Evolutionary conservation across 2,888 invertebrate species (phyloP), one percentile per base, ranked within the genome.

Genomic region (Abscondita cerata): DNA sequence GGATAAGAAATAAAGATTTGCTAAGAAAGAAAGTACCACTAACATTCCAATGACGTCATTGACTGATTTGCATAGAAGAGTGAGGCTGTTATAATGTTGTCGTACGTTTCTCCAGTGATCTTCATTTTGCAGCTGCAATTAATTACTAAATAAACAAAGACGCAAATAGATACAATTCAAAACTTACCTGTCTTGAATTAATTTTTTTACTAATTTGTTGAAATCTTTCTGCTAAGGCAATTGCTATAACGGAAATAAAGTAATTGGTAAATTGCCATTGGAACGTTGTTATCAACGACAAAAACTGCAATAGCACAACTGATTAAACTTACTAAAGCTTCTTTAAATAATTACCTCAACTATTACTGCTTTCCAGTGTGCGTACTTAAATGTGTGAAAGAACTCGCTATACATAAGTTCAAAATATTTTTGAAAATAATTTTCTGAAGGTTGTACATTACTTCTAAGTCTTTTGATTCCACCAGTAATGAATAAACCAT

Each of bases 231-330:
- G 62, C 53, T 48, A 66, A 33, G n/a, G 62, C 60, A 12, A 47
- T 25, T 12, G 68, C 60, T n/a, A 64, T 16, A 5, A 66, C 15
- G 12, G 62, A 52, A 9, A 66, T 41, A 12, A 65, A 46, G 5
- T 56, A 50, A 57, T 66, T 57, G n/a, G 54, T 25, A 55, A 60
- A 68, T 46, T 68, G 68, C 68, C 68, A 68, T 6, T 51, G 38
- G 38, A 60, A 60, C 12, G 56, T 56, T 13, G 52, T 55, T 4
- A 53, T 34, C 36, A 67, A 12, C 19, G 31, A 40, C 44, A 57
- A 34, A 55, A 59, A 51, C 66, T 66, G 16, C 31, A 53, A 46
- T 34, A 34, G 18, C n/a, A n/a, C n/a, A n/a, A n/a, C n/a, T n/a
- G n/a, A n/a, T n/a, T n/a, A n/a, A n/a, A n/a, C n/a, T n/a, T n/a